phyloP scores from a whole-genome alignment of 2,888 invertebrate genomes.

The Lepidocyrtinus sp. region DNA sequence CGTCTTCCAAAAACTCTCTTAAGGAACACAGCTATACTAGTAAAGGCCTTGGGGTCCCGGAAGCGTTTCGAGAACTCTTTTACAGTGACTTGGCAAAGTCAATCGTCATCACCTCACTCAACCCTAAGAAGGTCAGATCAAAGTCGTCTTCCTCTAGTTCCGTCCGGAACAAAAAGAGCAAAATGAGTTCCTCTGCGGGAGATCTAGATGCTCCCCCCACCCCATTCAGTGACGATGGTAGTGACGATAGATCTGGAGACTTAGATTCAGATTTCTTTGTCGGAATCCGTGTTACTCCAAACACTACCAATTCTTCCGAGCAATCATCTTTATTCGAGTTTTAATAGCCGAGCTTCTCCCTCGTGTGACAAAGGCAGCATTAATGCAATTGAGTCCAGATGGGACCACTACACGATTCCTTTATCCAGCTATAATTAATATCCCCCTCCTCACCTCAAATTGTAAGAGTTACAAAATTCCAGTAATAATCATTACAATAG shows the following conservation, averaged over 20 bases:
- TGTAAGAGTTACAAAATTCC: too few species aligned
- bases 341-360: neutral
- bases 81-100: constrained; percentile 65
- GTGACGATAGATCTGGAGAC: constrained; percentile 3
- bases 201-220: too few species aligned
- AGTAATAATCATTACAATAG: too few species aligned
- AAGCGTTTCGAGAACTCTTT: constrained; percentile 67
- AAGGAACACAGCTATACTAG: constrained; percentile 62
- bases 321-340: neutral
- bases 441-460: too few species aligned
- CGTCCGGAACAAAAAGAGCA: constrained; percentile 7
- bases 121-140: constrained; percentile 49
- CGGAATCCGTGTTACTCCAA: neutral
- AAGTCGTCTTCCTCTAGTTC: constrained; percentile 13
- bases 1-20: constrained; percentile 16
- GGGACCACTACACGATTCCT: too few species aligned
- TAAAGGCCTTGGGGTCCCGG: constrained; percentile 64
- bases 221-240: too few species aligned
- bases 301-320: neutral
- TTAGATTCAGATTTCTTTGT: constrained; percentile 1
- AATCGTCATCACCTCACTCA: constrained; percentile 59
- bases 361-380: neutral
- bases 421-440: neutral
- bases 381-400: too few species aligned
- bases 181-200: neutral